Evolutionary conservation across 2,888 invertebrate species (phyloP).

Genomic region (Spilarctia lutea): DNA sequence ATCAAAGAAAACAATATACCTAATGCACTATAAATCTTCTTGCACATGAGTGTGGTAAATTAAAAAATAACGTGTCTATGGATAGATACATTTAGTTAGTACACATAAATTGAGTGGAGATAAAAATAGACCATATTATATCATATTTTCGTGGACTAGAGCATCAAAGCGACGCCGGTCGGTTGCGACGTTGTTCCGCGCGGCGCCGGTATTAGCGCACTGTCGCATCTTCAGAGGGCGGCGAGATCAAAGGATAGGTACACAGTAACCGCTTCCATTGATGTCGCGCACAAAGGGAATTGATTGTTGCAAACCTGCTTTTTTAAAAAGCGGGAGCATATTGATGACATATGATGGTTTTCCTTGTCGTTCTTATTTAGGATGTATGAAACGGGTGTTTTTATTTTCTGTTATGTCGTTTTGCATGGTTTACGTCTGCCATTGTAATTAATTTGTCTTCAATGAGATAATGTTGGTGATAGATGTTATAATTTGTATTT

Average conservation of each 20-base stretch:
- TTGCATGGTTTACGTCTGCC: neutral
- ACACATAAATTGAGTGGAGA: conserved; percentile 44
- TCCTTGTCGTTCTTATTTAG: conserved; percentile 47
- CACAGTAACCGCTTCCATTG: conserved; percentile 85
- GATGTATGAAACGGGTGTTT: conserved; percentile 37
- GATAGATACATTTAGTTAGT: conserved; percentile 39
- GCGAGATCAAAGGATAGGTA: conserved; percentile 86
- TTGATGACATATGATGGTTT: conserved; percentile 78
- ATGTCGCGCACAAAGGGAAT: conserved; percentile 86
- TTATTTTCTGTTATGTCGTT: neutral
- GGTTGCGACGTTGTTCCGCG: conserved; percentile 72
- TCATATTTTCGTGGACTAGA: conserved; percentile 41
- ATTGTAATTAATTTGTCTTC: neutral
- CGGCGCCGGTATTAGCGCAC: conserved; percentile 80
- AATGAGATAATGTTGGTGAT: conserved; percentile 1
- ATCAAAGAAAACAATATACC: neutral
- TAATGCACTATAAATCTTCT: neutral
- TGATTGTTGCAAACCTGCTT: conserved; percentile 86
- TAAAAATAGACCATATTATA: conserved; percentile 49
- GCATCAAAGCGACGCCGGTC: conserved; percentile 56
- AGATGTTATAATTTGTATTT: conserved; percentile 27
- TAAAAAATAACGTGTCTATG: conserved; percentile 19
- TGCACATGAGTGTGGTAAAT: neutral
- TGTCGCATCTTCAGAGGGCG: conserved; percentile 85
- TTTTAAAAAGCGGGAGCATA: conserved; percentile 69